Evolutionary conservation across 30 jellyfish, hydroid and myxozoan species (phyloP).

Genomic region (Nemopilema nomurai): DNA sequence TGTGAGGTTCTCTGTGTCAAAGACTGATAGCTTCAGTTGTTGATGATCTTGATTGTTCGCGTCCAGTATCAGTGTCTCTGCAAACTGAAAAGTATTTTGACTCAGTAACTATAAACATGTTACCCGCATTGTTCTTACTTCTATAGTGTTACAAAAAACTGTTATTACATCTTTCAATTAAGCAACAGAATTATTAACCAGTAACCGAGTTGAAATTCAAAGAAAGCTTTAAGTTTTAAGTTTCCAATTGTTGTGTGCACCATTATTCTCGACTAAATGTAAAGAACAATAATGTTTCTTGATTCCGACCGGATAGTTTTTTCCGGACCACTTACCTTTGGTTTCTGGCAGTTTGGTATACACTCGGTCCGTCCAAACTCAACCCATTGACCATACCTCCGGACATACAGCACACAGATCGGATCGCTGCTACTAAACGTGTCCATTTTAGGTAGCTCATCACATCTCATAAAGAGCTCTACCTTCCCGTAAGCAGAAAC

Average conservation of each 20-base stretch:
- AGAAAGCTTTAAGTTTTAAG: too few relatives aligned
- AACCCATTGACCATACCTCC: conserved; percentile 77
- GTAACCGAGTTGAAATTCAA: too few relatives aligned
- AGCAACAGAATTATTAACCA: too few relatives aligned
- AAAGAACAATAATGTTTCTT: too few relatives aligned
- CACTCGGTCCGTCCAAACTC: conserved; percentile 87
- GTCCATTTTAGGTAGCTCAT: conserved; percentile 73
- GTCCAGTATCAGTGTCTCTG: conserved; percentile 76
- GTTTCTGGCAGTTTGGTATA: conserved; percentile 76
- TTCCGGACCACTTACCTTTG: conserved; percentile 57
- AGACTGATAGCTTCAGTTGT: conserved; percentile 49
- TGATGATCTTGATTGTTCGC: conserved; percentile 67
- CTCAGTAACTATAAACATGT: background rate
- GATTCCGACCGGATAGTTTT: too few relatives aligned
- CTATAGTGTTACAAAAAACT: too few relatives aligned
- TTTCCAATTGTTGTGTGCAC: too few relatives aligned
- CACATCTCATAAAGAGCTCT: conserved; percentile 69
- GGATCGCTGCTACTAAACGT: conserved; percentile 84
- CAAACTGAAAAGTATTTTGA: conserved; percentile 33
- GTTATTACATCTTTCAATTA: too few relatives aligned
- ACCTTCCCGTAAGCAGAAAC: conserved; percentile 43
- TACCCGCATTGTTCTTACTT: background rate
- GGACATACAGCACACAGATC: conserved; percentile 65
- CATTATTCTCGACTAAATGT: too few relatives aligned
- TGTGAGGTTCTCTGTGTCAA: conserved; percentile 72